phyloP scores from a whole-genome alignment of 2,888 invertebrate genomes.

The Patella caerulea region DNA sequence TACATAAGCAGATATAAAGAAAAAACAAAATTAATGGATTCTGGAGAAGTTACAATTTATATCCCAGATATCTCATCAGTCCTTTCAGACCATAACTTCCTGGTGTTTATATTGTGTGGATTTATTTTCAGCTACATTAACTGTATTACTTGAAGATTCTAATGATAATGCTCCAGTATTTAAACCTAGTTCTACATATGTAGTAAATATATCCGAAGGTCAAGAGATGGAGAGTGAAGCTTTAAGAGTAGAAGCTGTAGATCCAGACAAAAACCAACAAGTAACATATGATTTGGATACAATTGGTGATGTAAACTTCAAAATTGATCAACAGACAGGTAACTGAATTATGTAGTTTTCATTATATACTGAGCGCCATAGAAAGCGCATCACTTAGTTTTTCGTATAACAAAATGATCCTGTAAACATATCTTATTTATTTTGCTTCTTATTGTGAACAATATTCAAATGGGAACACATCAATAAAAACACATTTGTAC shows the following conservation, averaged over 20 bases:
- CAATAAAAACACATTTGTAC: no score
- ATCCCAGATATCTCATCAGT: no score
- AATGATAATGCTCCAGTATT: constrained; percentile 64
- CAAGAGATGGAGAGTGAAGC: constrained; percentile 46
- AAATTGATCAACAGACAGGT: constrained; percentile 42
- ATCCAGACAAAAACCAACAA: constrained; percentile 53
- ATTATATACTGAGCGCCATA: neutral
- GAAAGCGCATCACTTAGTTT: no score
- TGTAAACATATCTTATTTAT: no score
- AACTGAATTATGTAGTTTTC: constrained; percentile 6
- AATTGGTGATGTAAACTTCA: constrained; percentile 39
- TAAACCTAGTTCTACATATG: constrained; percentile 44
- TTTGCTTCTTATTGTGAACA: no score
- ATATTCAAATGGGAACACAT: no score
- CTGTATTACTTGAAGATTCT: constrained; percentile 52
- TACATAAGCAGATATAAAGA: no score
- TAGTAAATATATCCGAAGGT: constrained; percentile 52
- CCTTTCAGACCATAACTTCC: no score
- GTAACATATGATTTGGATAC: constrained; percentile 45
- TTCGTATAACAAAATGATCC: no score
- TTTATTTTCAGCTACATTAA: constrained; percentile 49
- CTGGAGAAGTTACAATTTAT: no score
- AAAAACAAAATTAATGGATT: no score
- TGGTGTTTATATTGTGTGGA: no score
- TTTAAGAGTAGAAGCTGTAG: constrained; percentile 53